These are phyloP conservation scores for Halcyon malimbica DNA, from an alignment of 2,113 vertebrate species.

Conservation along the genomic window DNA sequence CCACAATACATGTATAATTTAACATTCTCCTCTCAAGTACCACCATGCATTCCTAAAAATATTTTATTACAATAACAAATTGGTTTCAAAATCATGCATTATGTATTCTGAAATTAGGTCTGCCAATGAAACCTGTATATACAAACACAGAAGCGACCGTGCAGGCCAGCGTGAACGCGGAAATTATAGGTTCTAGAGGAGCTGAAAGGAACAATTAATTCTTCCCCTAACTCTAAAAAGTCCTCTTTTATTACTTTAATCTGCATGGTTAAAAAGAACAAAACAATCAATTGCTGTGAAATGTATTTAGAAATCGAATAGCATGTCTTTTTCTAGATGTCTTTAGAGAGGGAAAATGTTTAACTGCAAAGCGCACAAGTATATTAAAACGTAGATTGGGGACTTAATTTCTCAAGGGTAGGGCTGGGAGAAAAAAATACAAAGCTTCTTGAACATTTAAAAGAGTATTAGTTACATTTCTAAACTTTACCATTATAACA, in stretches of 20 bases:
- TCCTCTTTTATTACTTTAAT: constrained; percentile 63
- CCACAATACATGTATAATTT: constrained; percentile 86
- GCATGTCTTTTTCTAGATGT: not conserved
- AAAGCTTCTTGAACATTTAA: constrained; percentile 43
- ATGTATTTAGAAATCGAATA: constrained; percentile 19
- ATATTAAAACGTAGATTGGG: not conserved
- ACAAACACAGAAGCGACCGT: constrained; percentile 66
- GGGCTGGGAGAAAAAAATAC: not conserved
- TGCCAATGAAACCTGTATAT: constrained; percentile 74
- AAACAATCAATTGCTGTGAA: constrained; percentile 49
- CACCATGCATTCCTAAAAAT: constrained; percentile 82
- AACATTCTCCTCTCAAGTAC: constrained; percentile 79
- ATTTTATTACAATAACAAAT: constrained; percentile 89
- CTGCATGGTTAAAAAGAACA: constrained; percentile 59
- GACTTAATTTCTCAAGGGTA: not conserved
- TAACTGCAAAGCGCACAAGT: not conserved
- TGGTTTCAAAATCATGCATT: constrained; percentile 86
- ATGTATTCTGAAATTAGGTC: constrained; percentile 85
- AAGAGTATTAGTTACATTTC: constrained; percentile 28
- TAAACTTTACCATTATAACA: not conserved
- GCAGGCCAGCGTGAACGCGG: constrained; percentile 12
- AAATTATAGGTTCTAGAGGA: constrained; percentile 16
- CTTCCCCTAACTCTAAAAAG: constrained; percentile 43
- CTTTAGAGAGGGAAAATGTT: not conserved
- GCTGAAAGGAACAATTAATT: constrained; percentile 49